phyloP scores from a whole-genome alignment of 2,888 invertebrate genomes.

The Nipponacmea schrenckii region DNA sequence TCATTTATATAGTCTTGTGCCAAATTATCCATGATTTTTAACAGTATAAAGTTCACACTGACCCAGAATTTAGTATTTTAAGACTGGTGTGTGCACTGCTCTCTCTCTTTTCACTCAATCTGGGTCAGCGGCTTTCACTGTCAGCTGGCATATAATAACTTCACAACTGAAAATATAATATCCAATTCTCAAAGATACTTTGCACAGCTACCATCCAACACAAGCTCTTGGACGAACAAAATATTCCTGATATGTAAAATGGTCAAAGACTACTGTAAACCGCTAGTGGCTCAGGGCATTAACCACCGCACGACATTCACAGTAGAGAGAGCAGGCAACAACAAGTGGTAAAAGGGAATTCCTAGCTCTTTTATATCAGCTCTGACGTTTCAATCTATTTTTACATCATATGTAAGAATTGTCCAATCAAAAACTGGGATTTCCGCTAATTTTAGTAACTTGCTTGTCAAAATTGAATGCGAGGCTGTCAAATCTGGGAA shows the following conservation, averaged over 20 bases:
- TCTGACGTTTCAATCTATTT: slow-evolving; percentile 45
- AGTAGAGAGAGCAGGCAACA: slow-evolving; percentile 57
- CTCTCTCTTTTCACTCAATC: slow-evolving; percentile 6
- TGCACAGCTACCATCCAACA: not conserved
- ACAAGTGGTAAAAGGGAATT: slow-evolving; percentile 52
- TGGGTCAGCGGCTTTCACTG: slow-evolving; percentile 15
- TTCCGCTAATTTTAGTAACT: slow-evolving; percentile 37
- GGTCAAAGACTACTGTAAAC: slow-evolving; percentile 13
- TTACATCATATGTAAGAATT: slow-evolving; percentile 27
- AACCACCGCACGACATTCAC: slow-evolving; percentile 53
- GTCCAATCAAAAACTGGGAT: slow-evolving; percentile 40
- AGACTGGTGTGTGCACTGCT: slow-evolving; percentile 20
- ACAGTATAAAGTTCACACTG: not conserved
- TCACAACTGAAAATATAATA: not conserved
- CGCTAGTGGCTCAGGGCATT: slow-evolving; percentile 55
- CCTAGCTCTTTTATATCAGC: slow-evolving; percentile 48
- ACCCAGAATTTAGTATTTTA: slow-evolving; percentile 1
- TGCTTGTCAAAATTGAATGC: slow-evolving; percentile 5
- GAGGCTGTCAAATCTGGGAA: not conserved
- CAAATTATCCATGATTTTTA: slow-evolving; percentile 43
- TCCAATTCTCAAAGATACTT: not conserved
- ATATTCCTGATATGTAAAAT: slow-evolving; percentile 1
- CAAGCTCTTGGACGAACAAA: no score
- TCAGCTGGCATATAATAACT: not conserved
- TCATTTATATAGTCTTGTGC: slow-evolving; percentile 58